Percentiles rank a stretch among this genome's conserved stretches.
Conservation (phyloP, 2,113 vertebrate species). For the Chiloscyllium plagiosum region DNA sequence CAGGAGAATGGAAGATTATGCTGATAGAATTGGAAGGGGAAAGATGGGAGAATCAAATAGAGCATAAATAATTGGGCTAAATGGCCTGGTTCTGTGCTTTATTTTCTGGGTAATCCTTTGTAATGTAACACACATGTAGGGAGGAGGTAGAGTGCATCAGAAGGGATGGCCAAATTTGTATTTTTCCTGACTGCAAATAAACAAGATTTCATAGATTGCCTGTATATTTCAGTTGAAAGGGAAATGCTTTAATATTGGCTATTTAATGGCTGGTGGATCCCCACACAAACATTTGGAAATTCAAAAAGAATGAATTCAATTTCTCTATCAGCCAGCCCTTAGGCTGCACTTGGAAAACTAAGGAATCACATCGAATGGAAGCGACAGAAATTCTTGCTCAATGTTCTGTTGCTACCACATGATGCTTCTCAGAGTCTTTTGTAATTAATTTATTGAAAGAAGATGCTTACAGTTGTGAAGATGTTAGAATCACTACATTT, state of each 20-base stretch:
- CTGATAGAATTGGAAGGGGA: not conserved
- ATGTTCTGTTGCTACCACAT: conserved; percentile 22
- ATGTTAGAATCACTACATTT: not conserved
- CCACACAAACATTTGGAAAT: not conserved
- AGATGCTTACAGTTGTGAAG: not conserved
- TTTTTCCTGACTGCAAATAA: not conserved
- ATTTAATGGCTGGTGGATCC: not conserved
- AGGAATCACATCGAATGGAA: not conserved
- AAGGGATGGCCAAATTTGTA: not conserved
- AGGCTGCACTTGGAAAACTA: not conserved
- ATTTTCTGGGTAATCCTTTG: not conserved
- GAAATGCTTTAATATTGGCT: not conserved
- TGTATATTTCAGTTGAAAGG: not conserved
- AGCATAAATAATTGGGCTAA: not conserved
- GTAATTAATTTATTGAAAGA: conserved; percentile 6
- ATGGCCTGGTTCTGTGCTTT: not conserved
- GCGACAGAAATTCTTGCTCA: not conserved
- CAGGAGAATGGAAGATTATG: not conserved
- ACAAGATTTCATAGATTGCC: not conserved
- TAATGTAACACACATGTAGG: not conserved
- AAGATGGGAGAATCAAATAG: not conserved
- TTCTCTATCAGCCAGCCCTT: not conserved
- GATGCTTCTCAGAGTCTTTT: not conserved
- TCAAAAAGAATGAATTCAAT: not conserved
- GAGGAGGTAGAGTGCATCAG: not conserved